phyloP scores from a whole-genome alignment of 1,140 invertebrate genomes.

The Drosophila simulans region DNA sequence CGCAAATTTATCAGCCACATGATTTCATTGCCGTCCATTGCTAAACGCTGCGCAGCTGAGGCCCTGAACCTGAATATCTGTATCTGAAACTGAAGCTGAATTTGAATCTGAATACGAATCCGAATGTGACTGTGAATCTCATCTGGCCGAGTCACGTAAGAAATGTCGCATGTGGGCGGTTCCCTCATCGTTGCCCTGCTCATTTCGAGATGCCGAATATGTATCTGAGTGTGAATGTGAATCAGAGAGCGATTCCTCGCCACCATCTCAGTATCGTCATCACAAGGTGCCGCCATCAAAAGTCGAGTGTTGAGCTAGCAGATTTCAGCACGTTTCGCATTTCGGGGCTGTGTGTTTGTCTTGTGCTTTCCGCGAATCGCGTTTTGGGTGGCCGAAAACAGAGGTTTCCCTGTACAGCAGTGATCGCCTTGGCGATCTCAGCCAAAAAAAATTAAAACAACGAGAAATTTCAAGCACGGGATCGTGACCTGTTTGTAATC shows the following conservation, averaged over 20 bases:
- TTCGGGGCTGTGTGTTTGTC: conserved; percentile 67
- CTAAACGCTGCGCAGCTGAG: conserved; percentile 50
- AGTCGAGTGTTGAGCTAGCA: conserved; percentile 42
- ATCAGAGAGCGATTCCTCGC: conserved; percentile 17
- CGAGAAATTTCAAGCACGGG: background rate
- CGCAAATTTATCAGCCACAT: conserved; percentile 64
- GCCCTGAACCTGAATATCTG: conserved; percentile 17
- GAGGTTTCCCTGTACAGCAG: conserved; percentile 19
- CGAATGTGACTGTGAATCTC: conserved; percentile 34
- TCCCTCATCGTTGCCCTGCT: conserved; percentile 5
- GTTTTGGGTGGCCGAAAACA: conserved; percentile 69
- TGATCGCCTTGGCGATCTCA: background rate
- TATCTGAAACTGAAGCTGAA: conserved; percentile 3
- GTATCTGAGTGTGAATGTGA: conserved; percentile 1
- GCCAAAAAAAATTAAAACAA: conserved; percentile 9
- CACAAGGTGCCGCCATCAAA: conserved; percentile 50
- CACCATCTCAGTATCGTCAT: conserved; percentile 28
- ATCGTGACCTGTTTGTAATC: background rate
- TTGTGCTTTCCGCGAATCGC: conserved; percentile 72
- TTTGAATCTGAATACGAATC: conserved; percentile 5
- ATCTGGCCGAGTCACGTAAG: conserved; percentile 57
- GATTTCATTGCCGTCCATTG: conserved; percentile 56
- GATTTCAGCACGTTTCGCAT: conserved; percentile 74
- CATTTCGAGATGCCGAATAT: conserved; percentile 6
- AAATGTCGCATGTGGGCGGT: conserved; percentile 60